phyloP scores from a whole-genome alignment of 2,888 invertebrate species.

The Xestia rhomboidea region DNA sequence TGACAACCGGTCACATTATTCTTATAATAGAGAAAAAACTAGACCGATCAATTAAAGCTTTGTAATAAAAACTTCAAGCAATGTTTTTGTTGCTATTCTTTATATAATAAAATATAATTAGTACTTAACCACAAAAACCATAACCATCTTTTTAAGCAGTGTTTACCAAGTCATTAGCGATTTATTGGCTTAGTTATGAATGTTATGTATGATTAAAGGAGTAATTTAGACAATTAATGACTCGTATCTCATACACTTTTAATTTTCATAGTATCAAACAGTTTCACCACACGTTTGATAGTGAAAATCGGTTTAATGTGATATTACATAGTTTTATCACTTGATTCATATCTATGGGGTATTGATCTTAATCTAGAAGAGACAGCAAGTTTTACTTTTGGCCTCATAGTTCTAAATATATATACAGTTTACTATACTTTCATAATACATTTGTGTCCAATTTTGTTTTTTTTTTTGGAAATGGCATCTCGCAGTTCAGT shows the following conservation, averaged over 20 bases:
- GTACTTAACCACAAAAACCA: neutral
- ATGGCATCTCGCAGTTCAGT: too few species aligned
- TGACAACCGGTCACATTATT: neutral
- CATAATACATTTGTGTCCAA: too few species aligned
- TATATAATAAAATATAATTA: neutral
- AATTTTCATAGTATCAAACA: neutral
- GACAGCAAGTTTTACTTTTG: too few species aligned
- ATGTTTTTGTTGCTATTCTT: neutral
- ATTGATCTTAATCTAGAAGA: too few species aligned
- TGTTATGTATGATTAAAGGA: constrained; percentile 1
- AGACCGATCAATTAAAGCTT: constrained; percentile 4
- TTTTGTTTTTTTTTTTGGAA: too few species aligned
- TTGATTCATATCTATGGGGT: neutral
- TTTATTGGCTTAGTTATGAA: constrained; percentile 7
- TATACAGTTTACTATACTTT: too few species aligned
- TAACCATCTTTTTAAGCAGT: neutral
- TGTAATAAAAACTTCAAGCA: neutral
- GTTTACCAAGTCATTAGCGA: constrained; percentile 2
- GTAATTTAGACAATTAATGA: neutral
- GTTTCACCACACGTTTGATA: neutral
- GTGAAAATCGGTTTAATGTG: neutral
- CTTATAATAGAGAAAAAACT: neutral
- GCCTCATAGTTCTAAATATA: too few species aligned
- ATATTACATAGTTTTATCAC: too few species aligned
- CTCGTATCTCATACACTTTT: neutral